Evolutionary conservation across 2,797 vertebrate species (phyloP).

Genomic region (Lophotriccus pileatus): DNA sequence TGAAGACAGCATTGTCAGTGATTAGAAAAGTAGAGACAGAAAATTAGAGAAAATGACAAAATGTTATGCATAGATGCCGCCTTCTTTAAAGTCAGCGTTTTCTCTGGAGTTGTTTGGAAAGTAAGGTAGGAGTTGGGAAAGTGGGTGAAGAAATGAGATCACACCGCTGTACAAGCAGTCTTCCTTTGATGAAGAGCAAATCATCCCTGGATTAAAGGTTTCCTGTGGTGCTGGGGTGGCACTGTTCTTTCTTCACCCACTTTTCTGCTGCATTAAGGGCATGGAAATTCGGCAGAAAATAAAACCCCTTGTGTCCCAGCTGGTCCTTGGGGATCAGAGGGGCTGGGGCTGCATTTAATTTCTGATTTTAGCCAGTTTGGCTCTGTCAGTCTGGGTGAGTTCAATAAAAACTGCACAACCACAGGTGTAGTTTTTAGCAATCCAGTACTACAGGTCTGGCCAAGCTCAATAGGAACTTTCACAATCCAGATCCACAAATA

Average conservation of each 20-base stretch:
- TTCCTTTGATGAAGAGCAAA: background rate
- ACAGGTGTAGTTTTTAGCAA: background rate
- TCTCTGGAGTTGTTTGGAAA: background rate
- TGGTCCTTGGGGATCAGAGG: background rate
- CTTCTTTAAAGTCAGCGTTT: background rate
- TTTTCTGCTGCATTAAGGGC: background rate
- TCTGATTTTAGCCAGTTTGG: background rate
- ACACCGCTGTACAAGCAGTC: background rate
- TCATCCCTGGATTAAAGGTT: background rate
- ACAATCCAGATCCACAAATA: background rate
- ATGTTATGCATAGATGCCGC: background rate
- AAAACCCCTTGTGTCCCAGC: background rate
- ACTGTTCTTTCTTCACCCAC: background rate
- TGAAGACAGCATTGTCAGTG: slow-evolving; percentile 4
- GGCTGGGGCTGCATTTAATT: background rate
- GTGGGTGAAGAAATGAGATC: background rate
- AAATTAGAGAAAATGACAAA: slow-evolving; percentile 55
- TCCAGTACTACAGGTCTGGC: background rate
- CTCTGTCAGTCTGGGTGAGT: background rate
- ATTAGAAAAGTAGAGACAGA: slow-evolving; percentile 40
- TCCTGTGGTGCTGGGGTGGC: background rate
- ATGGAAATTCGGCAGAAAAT: background rate
- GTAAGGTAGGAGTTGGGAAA: background rate
- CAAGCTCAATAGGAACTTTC: background rate
- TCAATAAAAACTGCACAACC: background rate